These are phyloP conservation scores for Propithecus coquereli DNA, from an alignment of 2,113 vertebrate species.

Conservation along the genomic window DNA sequence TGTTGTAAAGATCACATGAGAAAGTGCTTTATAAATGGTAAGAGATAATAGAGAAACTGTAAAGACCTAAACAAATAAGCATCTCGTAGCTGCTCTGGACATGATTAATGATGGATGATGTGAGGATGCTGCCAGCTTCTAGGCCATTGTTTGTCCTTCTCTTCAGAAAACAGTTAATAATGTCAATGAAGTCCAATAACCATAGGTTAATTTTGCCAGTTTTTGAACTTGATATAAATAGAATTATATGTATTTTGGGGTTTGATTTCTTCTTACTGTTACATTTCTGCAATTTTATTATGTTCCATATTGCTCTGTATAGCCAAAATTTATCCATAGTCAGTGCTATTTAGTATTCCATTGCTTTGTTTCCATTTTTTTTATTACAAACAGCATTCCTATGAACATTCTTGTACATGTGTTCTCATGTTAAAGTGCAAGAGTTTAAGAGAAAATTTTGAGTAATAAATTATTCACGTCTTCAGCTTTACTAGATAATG, in stretches of 20 bases:
- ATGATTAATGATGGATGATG: background rate
- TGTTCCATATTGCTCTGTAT: background rate
- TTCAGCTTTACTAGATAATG: background rate
- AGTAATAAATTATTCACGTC: background rate
- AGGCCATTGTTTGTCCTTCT: background rate
- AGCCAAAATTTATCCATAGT: background rate
- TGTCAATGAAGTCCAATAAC: background rate
- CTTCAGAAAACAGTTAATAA: background rate
- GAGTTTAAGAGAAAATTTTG: background rate
- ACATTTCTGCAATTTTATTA: background rate
- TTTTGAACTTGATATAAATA: conserved; percentile 7
- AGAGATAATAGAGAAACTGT: background rate
- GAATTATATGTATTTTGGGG: background rate
- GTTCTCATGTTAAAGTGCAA: background rate
- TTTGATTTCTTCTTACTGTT: background rate
- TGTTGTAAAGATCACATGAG: background rate
- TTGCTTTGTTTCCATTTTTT: background rate
- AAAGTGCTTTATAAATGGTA: background rate
- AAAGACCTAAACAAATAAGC: background rate
- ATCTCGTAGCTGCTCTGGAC: background rate
- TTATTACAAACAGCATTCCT: background rate
- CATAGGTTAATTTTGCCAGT: background rate
- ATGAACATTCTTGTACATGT: background rate
- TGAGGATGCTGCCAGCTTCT: too few relatives aligned
- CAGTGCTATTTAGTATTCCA: background rate